Conservation (phyloP, 2,888 invertebrate genomes). For the Aproaerema taeniolella region DNA sequence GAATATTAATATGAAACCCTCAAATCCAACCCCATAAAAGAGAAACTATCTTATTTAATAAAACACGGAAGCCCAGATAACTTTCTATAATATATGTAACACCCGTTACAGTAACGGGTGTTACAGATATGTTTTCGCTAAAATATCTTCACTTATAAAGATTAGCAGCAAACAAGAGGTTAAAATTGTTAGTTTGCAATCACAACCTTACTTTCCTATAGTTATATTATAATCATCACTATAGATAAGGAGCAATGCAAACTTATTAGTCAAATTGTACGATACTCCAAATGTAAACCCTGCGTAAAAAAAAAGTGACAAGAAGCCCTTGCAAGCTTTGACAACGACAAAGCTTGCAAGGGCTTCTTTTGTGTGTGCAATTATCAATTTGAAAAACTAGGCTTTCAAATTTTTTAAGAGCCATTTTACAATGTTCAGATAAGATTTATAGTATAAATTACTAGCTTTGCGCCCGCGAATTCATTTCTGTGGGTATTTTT, state of each 20-base stretch:
- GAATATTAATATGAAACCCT: neutral
- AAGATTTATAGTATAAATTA: too few species aligned
- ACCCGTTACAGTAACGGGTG: neutral
- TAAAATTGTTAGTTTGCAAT: neutral
- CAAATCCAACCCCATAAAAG: neutral
- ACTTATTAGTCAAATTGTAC: too few species aligned
- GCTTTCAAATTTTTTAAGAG: too few species aligned
- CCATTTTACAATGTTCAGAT: too few species aligned
- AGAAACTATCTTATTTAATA: neutral
- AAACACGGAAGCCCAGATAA: neutral
- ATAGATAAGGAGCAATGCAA: neutral
- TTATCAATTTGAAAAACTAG: too few species aligned
- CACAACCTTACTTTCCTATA: neutral
- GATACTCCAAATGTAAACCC: too few species aligned
- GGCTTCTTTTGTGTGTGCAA: too few species aligned
- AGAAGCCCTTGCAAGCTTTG: too few species aligned
- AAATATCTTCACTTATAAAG: neutral
- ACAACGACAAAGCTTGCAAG: too few species aligned
- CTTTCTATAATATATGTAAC: neutral
- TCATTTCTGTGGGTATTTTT: too few species aligned
- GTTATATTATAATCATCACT: neutral
- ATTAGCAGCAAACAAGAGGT: neutral
- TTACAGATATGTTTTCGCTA: neutral
- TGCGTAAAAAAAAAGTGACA: too few species aligned
- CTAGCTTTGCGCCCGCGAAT: too few species aligned